These are phyloP conservation scores for Megaceryle torquata DNA, from an alignment of 2,113 vertebrate genomes.

Conservation along the genomic window DNA sequence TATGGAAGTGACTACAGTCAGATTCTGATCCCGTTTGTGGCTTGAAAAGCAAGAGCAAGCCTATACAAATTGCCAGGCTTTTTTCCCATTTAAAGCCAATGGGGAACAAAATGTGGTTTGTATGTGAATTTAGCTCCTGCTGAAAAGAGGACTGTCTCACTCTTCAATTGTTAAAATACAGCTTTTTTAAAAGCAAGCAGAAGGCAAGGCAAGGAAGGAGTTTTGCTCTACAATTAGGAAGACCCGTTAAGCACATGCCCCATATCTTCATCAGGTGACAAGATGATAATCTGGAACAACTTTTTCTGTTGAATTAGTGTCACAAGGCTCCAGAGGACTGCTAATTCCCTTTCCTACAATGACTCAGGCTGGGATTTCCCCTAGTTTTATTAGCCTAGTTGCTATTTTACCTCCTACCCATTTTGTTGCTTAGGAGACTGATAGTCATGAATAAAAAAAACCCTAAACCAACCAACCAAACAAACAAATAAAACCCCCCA, in stretches of 20 bases:
- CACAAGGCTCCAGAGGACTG: neutral
- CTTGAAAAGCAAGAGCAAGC: neutral
- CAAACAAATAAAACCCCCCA: neutral
- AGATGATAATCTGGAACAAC: neutral
- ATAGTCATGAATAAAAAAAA: neutral
- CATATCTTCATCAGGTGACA: neutral
- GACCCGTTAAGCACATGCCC: neutral
- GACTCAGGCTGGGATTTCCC: slow-evolving; percentile 49
- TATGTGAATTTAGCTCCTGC: neutral
- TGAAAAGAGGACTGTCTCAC: neutral
- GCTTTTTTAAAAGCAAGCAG: neutral
- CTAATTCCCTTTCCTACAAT: slow-evolving; percentile 19
- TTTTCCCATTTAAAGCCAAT: neutral
- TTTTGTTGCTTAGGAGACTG: slow-evolving; percentile 34
- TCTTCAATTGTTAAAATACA: neutral
- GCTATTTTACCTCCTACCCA: slow-evolving; percentile 20
- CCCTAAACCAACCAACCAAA: neutral
- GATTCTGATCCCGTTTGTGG: neutral
- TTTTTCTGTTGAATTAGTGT: neutral
- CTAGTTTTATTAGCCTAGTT: slow-evolving; percentile 29
- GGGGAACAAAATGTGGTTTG: neutral
- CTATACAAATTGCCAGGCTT: neutral
- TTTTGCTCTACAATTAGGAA: neutral
- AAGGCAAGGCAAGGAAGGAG: neutral
- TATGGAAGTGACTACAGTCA: neutral